A percentile compares a stretch with the other conserved stretches of the same genome.
phyloP scores from a whole-genome alignment of 2,113 vertebrate genomes.

The Silurus asotus region DNA sequence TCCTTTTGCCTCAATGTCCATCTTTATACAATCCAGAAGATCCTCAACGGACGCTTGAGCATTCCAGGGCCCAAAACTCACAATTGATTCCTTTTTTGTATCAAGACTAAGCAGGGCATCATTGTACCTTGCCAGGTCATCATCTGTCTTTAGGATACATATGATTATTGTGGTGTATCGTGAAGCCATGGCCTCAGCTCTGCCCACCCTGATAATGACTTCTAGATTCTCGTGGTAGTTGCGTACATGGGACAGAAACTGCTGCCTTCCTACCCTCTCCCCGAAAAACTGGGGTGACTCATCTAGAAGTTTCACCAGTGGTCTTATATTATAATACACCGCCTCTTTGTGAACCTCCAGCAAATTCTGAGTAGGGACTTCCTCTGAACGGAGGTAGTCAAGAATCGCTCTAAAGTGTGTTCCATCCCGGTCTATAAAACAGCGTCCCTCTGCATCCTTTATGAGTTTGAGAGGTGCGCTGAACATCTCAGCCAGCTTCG shows the following conservation, averaged over 20 bases:
- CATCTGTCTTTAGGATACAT: conserved; percentile 78
- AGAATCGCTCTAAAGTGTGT: conserved; percentile 81
- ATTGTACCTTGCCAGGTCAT: conserved; percentile 69
- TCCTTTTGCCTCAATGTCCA: conserved; percentile 82
- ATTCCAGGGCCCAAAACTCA: conserved; percentile 92
- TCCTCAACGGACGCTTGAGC: conserved; percentile 66
- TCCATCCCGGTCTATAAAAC: conserved; percentile 87
- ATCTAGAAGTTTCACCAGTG: conserved; percentile 82
- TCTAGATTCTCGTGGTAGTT: conserved; percentile 89
- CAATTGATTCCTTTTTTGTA: conserved; percentile 78
- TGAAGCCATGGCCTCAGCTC: conserved; percentile 82
- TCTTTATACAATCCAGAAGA: conserved; percentile 83
- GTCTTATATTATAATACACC: conserved; percentile 79
- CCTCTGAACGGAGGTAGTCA: conserved; percentile 82
- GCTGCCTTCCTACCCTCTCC: conserved; percentile 83
- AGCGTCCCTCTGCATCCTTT: conserved; percentile 75
- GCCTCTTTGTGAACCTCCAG: conserved; percentile 85
- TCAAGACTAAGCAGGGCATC: conserved; percentile 76
- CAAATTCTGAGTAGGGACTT: conserved; percentile 75
- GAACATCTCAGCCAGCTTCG: conserved; percentile 83
- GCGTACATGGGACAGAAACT: conserved; percentile 84
- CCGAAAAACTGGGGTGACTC: conserved; percentile 86
- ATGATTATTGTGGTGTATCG: conserved; percentile 79
- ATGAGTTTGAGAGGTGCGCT: conserved; percentile 59
- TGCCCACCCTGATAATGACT: conserved; percentile 85